phyloP scores from a whole-genome alignment of 2,797 vertebrate species.

The Neostethus bicornis region DNA sequence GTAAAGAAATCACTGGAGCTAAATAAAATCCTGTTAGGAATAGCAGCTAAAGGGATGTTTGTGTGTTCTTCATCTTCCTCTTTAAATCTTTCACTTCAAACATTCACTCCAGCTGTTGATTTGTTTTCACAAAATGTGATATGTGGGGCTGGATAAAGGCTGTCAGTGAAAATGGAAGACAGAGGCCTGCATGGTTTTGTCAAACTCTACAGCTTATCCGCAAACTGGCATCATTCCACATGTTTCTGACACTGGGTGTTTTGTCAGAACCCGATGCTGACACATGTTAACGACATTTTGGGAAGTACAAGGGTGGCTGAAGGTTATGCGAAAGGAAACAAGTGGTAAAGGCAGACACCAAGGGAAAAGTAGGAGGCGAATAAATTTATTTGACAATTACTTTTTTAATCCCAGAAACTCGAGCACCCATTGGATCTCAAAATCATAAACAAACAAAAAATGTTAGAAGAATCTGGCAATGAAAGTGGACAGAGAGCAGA shows the following conservation, averaged over 20 bases:
- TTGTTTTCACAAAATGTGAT: constrained; percentile 41
- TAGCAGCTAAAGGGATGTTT: constrained; percentile 56
- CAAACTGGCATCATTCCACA: constrained; percentile 52
- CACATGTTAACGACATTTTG: constrained; percentile 63
- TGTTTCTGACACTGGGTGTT: constrained; percentile 52
- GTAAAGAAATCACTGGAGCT: neutral
- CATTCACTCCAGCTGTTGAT: constrained; percentile 54
- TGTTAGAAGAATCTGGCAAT: constrained; percentile 50
- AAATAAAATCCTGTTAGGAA: constrained; percentile 48
- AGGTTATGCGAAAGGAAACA: constrained; percentile 34
- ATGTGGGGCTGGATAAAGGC: constrained; percentile 47
- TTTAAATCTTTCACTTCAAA: constrained; percentile 55
- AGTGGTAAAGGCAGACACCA: constrained; percentile 31
- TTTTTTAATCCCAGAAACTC: constrained; percentile 55
- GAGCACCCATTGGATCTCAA: constrained; percentile 47
- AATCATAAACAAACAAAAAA: constrained; percentile 77
- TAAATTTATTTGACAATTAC: constrained; percentile 72
- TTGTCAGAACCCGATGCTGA: constrained; percentile 52
- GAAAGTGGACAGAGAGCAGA: constrained; percentile 67
- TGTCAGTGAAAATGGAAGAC: constrained; percentile 51
- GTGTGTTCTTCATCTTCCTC: constrained; percentile 42
- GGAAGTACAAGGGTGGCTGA: constrained; percentile 31
- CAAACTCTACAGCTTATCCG: constrained; percentile 49
- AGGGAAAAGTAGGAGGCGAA: constrained; percentile 51
- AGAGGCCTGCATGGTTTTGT: constrained; percentile 56